A percentile compares a stretch with the other conserved stretches of the same genome.
Conservation (phyloP, 2,113 vertebrate genomes). For the Theristicus caerulescens region DNA sequence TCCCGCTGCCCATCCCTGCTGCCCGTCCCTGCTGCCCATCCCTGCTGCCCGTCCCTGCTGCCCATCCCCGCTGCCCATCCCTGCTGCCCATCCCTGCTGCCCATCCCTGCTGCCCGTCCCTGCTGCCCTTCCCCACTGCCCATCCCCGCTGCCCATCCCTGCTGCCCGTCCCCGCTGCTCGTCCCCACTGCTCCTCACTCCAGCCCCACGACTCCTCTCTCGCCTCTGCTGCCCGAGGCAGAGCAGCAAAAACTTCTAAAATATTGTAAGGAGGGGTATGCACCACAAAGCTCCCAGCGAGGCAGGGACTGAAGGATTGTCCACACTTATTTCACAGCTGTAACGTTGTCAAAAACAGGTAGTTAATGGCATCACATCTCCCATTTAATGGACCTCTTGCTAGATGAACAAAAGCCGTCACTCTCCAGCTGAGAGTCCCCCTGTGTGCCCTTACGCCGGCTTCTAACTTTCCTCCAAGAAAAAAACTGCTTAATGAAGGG, state of each 20-base stretch:
- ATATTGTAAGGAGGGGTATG: fast-evolving
- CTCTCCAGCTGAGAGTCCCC: neutral
- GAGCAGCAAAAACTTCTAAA: neutral
- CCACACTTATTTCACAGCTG: neutral
- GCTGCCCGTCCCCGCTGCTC: neutral
- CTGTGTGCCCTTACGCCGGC: neutral
- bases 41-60: neutral
- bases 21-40: neutral
- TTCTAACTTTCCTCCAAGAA: neutral
- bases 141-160: neutral
- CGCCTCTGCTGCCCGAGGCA: neutral
- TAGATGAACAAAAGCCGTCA: neutral
- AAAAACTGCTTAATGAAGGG: neutral
- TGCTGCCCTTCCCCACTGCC: neutral
- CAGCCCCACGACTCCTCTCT: fast-evolving
- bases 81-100: neutral
- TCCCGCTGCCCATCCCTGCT: neutral
- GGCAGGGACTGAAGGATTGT: neutral
- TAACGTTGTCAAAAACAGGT: neutral
- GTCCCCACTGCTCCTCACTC: neutral
- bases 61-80: neutral
- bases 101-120: neutral
- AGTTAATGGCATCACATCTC: neutral
- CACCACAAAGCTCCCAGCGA: neutral
- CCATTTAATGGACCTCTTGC: neutral